These are phyloP conservation scores for Chiloscyllium plagiosum DNA, from an alignment of 2,113 vertebrate species.

Conservation along the genomic window DNA sequence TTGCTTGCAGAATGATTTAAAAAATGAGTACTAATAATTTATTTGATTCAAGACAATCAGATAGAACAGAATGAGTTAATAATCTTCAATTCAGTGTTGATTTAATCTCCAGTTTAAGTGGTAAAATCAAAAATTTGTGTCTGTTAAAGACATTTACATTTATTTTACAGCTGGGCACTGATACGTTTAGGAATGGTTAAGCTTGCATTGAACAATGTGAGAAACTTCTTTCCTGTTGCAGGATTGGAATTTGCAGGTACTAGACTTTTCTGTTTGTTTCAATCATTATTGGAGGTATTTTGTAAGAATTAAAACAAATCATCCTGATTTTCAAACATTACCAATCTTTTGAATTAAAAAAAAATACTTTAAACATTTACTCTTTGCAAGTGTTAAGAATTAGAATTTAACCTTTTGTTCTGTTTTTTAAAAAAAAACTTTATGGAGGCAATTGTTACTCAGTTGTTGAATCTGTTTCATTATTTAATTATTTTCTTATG, in stretches of 20 bases:
- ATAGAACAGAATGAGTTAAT: neutral
- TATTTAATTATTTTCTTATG: neutral
- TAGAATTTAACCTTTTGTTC: neutral
- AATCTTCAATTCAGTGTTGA: neutral
- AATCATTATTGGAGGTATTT: neutral
- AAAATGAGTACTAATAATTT: neutral
- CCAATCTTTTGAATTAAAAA: neutral
- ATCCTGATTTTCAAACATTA: neutral
- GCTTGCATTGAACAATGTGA: slow-evolving; percentile 81
- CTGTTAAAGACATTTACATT: neutral
- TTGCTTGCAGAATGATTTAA: neutral
- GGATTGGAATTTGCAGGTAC: slow-evolving; percentile 87
- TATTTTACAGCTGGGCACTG: slow-evolving; percentile 75
- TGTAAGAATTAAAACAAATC: neutral
- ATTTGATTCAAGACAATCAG: neutral
- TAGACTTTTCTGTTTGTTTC: slow-evolving; percentile 39
- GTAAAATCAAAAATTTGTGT: neutral
- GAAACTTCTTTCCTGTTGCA: slow-evolving; percentile 87
- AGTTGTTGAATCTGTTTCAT: neutral
- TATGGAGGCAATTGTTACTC: neutral
- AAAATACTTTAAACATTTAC: neutral
- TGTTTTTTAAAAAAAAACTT: neutral
- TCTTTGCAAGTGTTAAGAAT: neutral
- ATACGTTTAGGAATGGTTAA: slow-evolving; percentile 91
- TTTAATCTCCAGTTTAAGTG: neutral